Conservation (phyloP, 2,797 vertebrate genomes). For the Ara ararauna region DNA sequence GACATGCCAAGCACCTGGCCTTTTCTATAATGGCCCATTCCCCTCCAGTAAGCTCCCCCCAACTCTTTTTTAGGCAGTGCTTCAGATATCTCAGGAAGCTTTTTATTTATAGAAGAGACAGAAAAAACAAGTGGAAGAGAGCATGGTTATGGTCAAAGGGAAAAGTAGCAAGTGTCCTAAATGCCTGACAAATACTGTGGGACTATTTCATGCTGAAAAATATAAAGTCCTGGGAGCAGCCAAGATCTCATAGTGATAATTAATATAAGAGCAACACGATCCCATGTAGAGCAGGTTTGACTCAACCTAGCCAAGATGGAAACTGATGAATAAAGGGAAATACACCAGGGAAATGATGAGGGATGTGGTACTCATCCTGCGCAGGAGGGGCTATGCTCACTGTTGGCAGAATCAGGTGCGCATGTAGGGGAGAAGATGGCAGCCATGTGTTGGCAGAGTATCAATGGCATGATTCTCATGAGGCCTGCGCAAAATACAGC, state of each 20-base stretch:
- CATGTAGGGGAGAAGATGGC: background rate
- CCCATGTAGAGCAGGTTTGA: background rate
- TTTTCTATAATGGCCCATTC: constrained; percentile 72
- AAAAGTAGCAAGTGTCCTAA: constrained; percentile 32
- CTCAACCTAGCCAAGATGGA: background rate
- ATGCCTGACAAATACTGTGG: background rate
- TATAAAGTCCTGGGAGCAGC: background rate
- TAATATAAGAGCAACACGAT: background rate
- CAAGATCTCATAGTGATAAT: background rate
- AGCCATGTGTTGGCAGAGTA: background rate
- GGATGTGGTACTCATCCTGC: background rate
- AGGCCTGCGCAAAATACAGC: background rate
- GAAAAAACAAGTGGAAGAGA: constrained; percentile 20
- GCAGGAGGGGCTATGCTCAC: background rate
- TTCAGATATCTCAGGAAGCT: constrained; percentile 29
- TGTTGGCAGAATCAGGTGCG: background rate
- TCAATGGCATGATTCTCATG: background rate
- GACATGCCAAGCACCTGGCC: constrained; percentile 78
- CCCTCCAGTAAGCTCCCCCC: constrained; percentile 21
- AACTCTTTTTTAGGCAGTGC: constrained; percentile 53
- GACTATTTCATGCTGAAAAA: background rate
- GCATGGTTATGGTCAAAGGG: constrained; percentile 11
- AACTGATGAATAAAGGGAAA: background rate
- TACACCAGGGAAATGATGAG: background rate
- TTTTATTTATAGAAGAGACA: constrained; percentile 59